phyloP scores from a whole-genome alignment of 2,888 invertebrate species.

The Cheilosia urbana region DNA sequence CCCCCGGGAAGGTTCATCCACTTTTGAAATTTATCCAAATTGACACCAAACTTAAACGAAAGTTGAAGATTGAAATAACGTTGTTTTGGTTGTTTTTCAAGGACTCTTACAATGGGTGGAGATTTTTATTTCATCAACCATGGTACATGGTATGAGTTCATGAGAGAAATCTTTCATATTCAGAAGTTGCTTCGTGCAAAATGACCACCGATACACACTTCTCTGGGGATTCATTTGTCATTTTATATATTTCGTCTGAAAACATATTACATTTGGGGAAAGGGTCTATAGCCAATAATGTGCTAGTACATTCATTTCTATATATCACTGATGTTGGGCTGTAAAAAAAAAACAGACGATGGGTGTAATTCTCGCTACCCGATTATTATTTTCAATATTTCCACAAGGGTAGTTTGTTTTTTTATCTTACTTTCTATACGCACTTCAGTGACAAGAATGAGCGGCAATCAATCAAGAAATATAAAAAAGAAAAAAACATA shows the following conservation, averaged over 20 bases:
- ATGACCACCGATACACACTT: neutral
- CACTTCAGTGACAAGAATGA: too few relatives aligned
- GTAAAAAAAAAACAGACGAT: too few relatives aligned
- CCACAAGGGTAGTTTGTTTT: too few relatives aligned
- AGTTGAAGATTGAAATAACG: neutral
- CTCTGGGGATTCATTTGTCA: constrained; percentile 6
- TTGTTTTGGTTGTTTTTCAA: neutral
- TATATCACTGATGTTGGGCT: too few relatives aligned
- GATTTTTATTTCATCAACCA: neutral
- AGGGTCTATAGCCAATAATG: neutral
- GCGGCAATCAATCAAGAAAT: too few relatives aligned
- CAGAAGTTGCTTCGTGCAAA: neutral
- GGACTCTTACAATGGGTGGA: neutral
- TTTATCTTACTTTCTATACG: too few relatives aligned
- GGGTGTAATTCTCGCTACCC: too few relatives aligned
- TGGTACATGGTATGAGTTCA: neutral
- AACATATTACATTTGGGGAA: neutral
- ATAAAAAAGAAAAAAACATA: too few relatives aligned
- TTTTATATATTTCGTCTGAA: neutral
- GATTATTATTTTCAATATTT: too few relatives aligned
- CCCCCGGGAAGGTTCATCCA: neutral
- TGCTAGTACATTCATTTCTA: too few relatives aligned
- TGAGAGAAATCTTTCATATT: neutral
- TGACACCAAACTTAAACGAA: neutral
- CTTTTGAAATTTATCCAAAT: neutral